Evolutionary conservation across 2,888 invertebrate species (phyloP), one percentile per base, ranked within the genome.

Genomic region (Gortyna flavago): DNA sequence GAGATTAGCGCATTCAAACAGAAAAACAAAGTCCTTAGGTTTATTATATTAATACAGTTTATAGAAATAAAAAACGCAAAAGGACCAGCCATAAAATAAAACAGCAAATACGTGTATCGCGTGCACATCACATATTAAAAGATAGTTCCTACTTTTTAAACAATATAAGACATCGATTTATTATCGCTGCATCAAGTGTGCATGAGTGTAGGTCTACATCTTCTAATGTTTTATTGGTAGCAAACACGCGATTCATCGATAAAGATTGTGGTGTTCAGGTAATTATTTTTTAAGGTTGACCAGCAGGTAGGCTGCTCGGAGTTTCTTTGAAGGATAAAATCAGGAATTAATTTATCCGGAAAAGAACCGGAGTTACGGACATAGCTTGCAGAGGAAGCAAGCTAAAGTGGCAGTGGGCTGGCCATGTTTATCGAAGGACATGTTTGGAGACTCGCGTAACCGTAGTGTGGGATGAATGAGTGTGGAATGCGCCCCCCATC

Each of bases 191-290:
- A 54, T 57, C 21, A 82, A 69, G 64, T 83, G 66, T 32, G 51
- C 11, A 64, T 72, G 64, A 59, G 35, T 65, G 35, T 62, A 18
- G 16, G 13, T n/a, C n/a, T 68, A 48, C 2, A 59, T 54, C 51
- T 72, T 51, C 18, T 51, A 18, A 64, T 44, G 32, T 72, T 59
- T 75, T 75, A 84, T 70, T 79, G 59, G 13, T 7, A 48, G 3
- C 13, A 25, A 54, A 51, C 84, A 84, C 81, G 84, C 87, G 66
- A 87, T 75, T 61, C 11, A 21, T 70, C 80, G 66, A 84, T 87
- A 84, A 87, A 65, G 32, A 65, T 48, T 2, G 0, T 54, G 7
- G 13, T 59, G 16, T 25, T n/a, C n/a, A n/a, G n/a, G n/a, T 25
- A 32, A 35, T 68, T 64, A 35, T 57, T 57, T 73, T 59, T 48